phyloP scores from a whole-genome alignment of 2,888 invertebrate species.

The Oxyteleia sp. region DNA sequence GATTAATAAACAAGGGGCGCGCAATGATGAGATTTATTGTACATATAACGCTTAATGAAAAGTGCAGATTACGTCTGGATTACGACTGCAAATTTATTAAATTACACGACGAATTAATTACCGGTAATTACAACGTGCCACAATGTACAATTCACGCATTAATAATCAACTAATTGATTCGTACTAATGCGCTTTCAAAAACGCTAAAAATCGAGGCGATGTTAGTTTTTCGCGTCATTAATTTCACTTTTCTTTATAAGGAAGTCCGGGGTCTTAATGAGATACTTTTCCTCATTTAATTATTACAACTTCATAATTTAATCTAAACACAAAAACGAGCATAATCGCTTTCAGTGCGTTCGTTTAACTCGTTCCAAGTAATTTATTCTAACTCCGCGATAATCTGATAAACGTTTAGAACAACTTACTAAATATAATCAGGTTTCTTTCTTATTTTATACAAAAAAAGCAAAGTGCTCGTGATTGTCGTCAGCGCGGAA shows the following conservation, averaged over 20 bases:
- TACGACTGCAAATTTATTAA: conserved; percentile 25
- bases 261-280: conserved; percentile 35
- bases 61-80: background rate
- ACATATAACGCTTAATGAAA: conserved; percentile 21
- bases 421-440: conserved; percentile 21
- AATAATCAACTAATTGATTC: conserved; percentile 30
- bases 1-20: conserved; percentile 25
- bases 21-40: conserved; percentile 37
- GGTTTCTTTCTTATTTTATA: conserved; percentile 6
- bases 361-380: conserved; percentile 28
- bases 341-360: background rate
- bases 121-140: background rate
- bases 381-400: conserved; percentile 10
- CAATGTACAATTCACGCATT: background rate
- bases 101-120: conserved; percentile 49
- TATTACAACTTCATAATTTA: conserved; percentile 53
- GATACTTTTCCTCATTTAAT: conserved; percentile 51
- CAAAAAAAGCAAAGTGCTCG: background rate
- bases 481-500: conserved; percentile 16
- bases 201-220: conserved; percentile 1
- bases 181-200: conserved; percentile 38
- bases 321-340: conserved; percentile 9
- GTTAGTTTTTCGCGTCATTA: conserved; percentile 48
- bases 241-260: conserved; percentile 50
- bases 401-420: conserved; percentile 22